Conservation (phyloP, 2,888 invertebrate genomes). For the Phalera bucephala region DNA sequence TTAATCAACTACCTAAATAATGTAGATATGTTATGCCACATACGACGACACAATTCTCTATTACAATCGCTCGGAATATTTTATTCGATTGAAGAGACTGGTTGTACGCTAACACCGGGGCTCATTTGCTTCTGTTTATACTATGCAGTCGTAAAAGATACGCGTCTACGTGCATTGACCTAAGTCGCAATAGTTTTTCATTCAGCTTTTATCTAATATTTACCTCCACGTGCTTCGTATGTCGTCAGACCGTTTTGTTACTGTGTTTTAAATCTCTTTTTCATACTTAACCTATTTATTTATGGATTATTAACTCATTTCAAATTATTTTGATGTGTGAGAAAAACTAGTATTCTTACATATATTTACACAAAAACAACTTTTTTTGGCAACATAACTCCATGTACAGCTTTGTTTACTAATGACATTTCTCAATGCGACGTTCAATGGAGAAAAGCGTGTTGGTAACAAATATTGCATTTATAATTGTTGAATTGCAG, state of each 20-base stretch:
- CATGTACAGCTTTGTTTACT: neutral
- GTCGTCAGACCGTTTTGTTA: neutral
- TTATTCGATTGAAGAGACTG: neutral
- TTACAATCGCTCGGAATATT: no score
- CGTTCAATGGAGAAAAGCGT: neutral
- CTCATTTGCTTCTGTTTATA: neutral
- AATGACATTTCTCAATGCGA: neutral
- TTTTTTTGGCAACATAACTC: neutral
- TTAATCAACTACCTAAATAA: no score
- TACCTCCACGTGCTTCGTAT: neutral
- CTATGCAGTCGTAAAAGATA: neutral
- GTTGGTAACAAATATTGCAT: neutral
- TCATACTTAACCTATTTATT: neutral
- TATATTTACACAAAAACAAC: neutral
- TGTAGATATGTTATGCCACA: no score
- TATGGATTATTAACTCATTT: neutral
- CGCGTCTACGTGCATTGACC: constrained; percentile 1
- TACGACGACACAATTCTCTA: no score
- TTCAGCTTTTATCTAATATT: neutral
- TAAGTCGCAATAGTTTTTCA: neutral
- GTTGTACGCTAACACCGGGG: neutral
- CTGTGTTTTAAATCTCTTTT: neutral
- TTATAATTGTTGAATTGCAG: neutral
- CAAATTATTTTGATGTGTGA: neutral
- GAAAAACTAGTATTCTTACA: neutral